These are phyloP conservation scores for Chironomus tepperi DNA, from an alignment of 1,140 invertebrate species.

Conservation along the genomic window DNA sequence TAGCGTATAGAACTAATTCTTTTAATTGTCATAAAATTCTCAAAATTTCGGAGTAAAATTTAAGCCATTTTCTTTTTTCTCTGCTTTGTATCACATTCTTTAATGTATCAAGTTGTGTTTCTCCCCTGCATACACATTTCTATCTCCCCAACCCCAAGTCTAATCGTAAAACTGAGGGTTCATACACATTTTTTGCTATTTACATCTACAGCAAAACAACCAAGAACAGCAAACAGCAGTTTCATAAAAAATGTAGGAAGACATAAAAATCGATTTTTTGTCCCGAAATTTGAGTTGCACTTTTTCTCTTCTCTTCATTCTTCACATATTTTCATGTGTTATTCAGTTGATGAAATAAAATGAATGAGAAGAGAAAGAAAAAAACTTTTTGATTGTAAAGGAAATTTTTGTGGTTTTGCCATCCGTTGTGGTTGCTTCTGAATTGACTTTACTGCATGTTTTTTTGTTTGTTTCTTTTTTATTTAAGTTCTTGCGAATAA, in stretches of 20 bases:
- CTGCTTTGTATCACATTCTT: too few relatives aligned
- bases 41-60: too few relatives aligned
- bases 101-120: too few relatives aligned
- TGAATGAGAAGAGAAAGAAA: not conserved
- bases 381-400: not conserved
- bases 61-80: too few relatives aligned
- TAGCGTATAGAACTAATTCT: too few relatives aligned
- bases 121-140: too few relatives aligned
- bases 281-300: conserved; percentile 11
- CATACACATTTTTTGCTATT: conserved; percentile 4
- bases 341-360: not conserved
- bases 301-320: not conserved
- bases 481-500: not conserved
- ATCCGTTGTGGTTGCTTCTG: conserved; percentile 4
- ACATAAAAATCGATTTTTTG: conserved; percentile 23
- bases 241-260: conserved; percentile 24
- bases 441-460: not conserved
- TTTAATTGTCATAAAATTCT: too few relatives aligned
- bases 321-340: not conserved
- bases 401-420: conserved; percentile 13
- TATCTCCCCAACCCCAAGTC: not conserved
- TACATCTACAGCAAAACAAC: conserved; percentile 20
- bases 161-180: conserved; percentile 16
- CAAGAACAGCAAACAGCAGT: conserved; percentile 8
- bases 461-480: not conserved